phyloP scores from a whole-genome alignment of 2,113 vertebrate genomes.

The Lasiurus cinereus region DNA sequence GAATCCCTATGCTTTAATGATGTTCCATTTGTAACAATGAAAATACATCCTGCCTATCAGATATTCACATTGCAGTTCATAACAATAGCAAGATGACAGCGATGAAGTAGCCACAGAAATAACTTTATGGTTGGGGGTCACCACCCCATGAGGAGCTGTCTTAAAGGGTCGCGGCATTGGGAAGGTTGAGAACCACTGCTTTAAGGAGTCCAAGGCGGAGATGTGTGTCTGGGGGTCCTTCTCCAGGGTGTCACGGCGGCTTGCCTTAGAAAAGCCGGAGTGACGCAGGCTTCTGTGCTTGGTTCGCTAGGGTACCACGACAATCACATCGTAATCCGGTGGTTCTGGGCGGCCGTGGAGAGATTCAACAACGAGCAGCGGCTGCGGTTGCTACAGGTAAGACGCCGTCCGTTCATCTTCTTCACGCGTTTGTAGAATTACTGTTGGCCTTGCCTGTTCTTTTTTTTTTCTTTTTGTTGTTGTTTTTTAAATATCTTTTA shows the following conservation, averaged over 20 bases:
- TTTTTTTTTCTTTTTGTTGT: no score
- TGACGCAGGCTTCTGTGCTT: conserved; percentile 61
- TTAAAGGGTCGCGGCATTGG: no score
- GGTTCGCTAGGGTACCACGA: conserved; percentile 95
- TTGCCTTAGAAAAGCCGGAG: background rate
- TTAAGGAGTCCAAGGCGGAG: conserved; percentile 15
- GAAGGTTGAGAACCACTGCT: no score
- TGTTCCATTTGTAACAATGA: no score
- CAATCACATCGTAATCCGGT: conserved; percentile 99
- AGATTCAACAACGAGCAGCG: conserved; percentile 99
- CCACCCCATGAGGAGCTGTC: no score
- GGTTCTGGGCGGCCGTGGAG: conserved; percentile 99
- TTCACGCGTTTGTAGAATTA: background rate
- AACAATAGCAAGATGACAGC: no score
- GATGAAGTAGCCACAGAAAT: no score
- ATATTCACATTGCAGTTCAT: no score
- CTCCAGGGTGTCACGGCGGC: background rate
- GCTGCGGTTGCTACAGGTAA: conserved; percentile 96
- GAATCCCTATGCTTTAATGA: no score
- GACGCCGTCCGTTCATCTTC: conserved; percentile 47
- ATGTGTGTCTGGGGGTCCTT: background rate
- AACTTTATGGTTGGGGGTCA: no score
- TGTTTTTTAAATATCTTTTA: no score
- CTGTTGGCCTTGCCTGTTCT: background rate
- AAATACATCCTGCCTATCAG: no score